A percentile compares a stretch with the other conserved stretches of the same genome.
These are phyloP conservation scores for Prionchulus punctatus DNA, from an alignment of 2,888 invertebrate genomes.

Conservation along the genomic window DNA sequence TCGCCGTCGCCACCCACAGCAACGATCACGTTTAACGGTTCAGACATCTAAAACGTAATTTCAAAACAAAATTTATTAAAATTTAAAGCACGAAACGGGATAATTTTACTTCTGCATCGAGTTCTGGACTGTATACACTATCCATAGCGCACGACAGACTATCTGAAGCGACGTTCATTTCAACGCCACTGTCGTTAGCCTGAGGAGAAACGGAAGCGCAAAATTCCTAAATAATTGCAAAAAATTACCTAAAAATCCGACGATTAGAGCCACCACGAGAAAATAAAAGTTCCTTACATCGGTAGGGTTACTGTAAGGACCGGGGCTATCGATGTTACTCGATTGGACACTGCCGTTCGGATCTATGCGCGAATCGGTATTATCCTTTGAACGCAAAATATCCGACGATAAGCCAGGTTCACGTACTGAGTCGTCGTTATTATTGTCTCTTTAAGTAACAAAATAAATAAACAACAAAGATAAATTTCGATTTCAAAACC, in stretches of 20 bases:
- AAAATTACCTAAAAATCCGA: background rate
- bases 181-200: conserved; percentile 1
- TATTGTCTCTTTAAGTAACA: background rate
- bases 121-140: no score
- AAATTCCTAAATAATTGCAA: background rate
- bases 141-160: background rate
- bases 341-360: background rate
- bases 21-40: background rate
- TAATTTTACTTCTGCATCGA: background rate
- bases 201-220: background rate
- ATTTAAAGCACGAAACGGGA: background rate
- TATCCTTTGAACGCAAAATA: background rate
- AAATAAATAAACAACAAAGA: no score
- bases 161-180: background rate
- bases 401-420: no score
- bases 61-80: background rate
- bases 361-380: background rate
- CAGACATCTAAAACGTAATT: background rate
- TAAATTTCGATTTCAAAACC: no score
- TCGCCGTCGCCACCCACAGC: background rate
- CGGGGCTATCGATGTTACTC: background rate
- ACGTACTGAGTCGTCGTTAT: no score
- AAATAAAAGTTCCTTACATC: background rate
- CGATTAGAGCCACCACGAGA: background rate
- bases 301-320: background rate